Base-by-base conservation (phyloP, 2,888 invertebrate genomes). In the Drosophila eohydei region DNA sequence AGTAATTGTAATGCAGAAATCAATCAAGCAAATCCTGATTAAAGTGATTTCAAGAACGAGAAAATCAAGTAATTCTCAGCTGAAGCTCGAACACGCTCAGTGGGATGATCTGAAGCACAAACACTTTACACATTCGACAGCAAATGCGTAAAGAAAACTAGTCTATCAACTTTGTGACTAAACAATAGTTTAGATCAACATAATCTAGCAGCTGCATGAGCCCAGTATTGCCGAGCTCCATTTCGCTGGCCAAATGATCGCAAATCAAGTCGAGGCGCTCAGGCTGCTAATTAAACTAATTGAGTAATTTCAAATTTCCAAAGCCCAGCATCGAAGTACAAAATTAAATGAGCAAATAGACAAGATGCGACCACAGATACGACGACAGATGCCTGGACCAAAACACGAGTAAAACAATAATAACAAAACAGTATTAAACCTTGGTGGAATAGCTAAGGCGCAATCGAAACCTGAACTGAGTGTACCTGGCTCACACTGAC, bases 201-300 rank as follows among this genome's bases (percentile, higher is more conserved):
- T 50, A 11, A 46, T 16, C 12, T n/a, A 32, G 40, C 16, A 21
- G 44, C 36, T 41, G 21, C 40, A 48, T 50, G 34, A 12, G 36
- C 48, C 12, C 7, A 16, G 7, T 14, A 77, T 34, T 28, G 61
- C 40, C 74, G 72, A 34, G 44, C 55, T 68, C 86, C 57, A 65
- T 80, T 88, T 85, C 80, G 40, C 43, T 52, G 32, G 61, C 50
- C 56, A 81, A 81, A 72, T 80, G 74, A 70, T 63, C 73, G 83
- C 78, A 69, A 78, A 88, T 83, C 81, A 80, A 86, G 80, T 78
- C 83, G 68, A 52, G 56, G 51, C 75, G 77, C 67, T 60, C 68
- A 57, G 56, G 57, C 79, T 81, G 89, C 88, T 91, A 91, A 91
- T 91, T 91, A 90, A 90, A 89, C 91, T 90, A 91, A 91, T 91